These are phyloP conservation scores for Megathymus violae DNA, from an alignment of 1,140 invertebrate species.

Conservation along the genomic window DNA sequence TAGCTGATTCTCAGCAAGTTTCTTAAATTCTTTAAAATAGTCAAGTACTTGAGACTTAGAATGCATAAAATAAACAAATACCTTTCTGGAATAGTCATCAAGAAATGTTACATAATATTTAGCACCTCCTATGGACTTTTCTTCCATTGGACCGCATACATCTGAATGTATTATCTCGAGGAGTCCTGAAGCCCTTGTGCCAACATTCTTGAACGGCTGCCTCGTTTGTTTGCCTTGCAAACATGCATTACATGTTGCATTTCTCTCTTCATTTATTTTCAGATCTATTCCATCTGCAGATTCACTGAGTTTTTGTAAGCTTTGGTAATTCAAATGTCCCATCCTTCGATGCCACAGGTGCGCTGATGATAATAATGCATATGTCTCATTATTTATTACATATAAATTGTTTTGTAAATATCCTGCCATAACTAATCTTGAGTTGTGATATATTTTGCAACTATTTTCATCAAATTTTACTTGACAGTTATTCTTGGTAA, in stretches of 20 bases:
- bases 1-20: too few species aligned
- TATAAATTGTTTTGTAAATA: constrained; percentile 29
- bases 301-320: constrained; percentile 37
- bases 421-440: too few species aligned
- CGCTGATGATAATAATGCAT: constrained; percentile 35
- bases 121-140: constrained; percentile 50
- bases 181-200: constrained; percentile 30
- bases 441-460: constrained; percentile 41
- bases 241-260: constrained; percentile 37
- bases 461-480: constrained; percentile 40
- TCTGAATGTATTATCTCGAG: constrained; percentile 55
- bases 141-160: constrained; percentile 68
- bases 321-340: constrained; percentile 44
- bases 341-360: constrained; percentile 45
- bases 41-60: constrained; percentile 27
- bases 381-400: constrained; percentile 41
- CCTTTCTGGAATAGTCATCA: constrained; percentile 62
- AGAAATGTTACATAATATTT: constrained; percentile 65
- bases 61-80: constrained; percentile 67
- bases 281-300: constrained; percentile 36
- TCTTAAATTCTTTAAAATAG: too few species aligned
- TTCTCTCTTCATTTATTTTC: constrained; percentile 11
- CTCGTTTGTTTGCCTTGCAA: constrained; percentile 39
- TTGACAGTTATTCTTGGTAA: constrained; percentile 48
- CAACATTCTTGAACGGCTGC: constrained; percentile 38